A percentile compares a stretch with the other conserved stretches of the same genome.
These are phyloP conservation scores for Pomacea maculata DNA, from an alignment of 1,140 invertebrate species.

Conservation along the genomic window DNA sequence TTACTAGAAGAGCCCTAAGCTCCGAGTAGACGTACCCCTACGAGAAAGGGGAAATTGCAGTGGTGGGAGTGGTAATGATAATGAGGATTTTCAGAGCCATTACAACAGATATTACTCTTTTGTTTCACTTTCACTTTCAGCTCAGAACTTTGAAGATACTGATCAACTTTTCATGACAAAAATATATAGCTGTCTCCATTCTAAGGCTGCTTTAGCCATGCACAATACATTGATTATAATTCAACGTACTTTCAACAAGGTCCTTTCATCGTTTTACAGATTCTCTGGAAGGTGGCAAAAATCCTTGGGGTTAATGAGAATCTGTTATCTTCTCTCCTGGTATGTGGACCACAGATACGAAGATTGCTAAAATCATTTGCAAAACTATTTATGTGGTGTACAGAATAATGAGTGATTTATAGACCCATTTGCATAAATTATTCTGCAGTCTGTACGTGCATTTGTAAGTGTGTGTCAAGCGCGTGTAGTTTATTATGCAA, in stretches of 20 bases:
- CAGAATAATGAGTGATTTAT: not conserved
- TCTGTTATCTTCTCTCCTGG: not conserved
- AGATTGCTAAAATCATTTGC: not conserved
- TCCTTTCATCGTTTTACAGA: constrained; percentile 3
- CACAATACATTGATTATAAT: too few species aligned
- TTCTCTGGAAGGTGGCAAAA: constrained; percentile 12
- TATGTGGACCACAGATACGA: not conserved
- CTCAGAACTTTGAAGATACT: too few species aligned
- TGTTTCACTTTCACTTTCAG: too few species aligned
- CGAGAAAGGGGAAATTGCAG: not conserved
- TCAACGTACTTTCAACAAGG: too few species aligned
- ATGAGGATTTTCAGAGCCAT: not conserved
- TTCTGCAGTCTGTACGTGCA: not conserved
- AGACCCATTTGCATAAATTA: not conserved
- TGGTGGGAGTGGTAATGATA: not conserved
- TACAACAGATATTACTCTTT: not conserved
- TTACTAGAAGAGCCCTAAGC: not conserved
- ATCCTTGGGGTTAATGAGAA: constrained; percentile 6
- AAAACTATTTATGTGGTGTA: not conserved
- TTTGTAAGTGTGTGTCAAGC: not conserved
- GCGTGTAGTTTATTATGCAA: too few species aligned
- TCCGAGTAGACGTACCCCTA: not conserved
- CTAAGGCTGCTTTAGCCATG: too few species aligned
- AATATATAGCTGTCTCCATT: too few species aligned
- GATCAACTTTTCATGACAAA: too few species aligned